Conservation (phyloP, 2,113 vertebrate species). For the Ifrita kowaldi region DNA sequence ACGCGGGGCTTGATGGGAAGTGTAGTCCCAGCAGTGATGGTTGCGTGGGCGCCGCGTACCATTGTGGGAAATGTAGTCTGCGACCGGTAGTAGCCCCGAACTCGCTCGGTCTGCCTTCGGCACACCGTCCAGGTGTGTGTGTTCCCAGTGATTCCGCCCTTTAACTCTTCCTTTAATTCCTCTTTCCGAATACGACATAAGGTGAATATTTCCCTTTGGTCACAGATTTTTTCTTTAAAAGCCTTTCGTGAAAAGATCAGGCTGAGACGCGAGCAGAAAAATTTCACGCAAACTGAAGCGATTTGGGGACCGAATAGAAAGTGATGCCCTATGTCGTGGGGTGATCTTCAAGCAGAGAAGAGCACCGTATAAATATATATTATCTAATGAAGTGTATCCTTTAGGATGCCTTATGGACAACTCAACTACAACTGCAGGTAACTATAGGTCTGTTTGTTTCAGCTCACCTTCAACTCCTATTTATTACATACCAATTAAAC, state of each 20-base stretch:
- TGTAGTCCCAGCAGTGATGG: accelerated
- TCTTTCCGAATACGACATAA: accelerated
- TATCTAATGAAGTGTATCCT: accelerated
- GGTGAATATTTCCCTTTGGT: not conserved
- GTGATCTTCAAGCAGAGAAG: not conserved
- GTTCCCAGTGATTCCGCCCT: not conserved
- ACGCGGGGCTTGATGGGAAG: accelerated
- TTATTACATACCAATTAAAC: not conserved
- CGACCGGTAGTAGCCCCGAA: accelerated
- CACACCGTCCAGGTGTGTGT: not conserved
- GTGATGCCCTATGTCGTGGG: accelerated
- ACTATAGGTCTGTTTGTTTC: accelerated
- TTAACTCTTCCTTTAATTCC: too few species aligned
- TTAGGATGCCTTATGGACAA: accelerated
- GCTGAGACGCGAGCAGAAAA: not conserved
- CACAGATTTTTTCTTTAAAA: not conserved
- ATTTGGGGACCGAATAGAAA: not conserved
- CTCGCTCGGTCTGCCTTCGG: accelerated
- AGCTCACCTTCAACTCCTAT: not conserved
- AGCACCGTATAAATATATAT: not conserved
- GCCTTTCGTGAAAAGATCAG: not conserved
- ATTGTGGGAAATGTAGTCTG: not conserved
- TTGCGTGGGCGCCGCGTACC: accelerated
- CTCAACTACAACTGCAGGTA: accelerated
- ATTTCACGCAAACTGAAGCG: accelerated